Evolutionary conservation across 64 coral and sea anemone species (phyloP).

Genomic region (Dendrophyllia cribrosa): DNA sequence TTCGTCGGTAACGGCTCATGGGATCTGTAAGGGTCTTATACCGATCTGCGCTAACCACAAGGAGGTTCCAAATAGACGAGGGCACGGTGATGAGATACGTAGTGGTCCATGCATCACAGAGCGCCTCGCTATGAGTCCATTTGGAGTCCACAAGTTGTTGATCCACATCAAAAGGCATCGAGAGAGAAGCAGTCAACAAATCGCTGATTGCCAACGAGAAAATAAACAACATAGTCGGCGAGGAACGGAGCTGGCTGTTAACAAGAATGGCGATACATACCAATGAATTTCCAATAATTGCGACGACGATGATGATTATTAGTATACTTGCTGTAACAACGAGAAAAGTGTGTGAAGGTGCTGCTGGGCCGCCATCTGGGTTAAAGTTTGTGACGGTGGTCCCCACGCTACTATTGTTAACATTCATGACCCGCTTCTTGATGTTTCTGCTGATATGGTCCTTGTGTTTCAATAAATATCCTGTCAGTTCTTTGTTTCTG

Average conservation of each 20-base stretch:
- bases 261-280: slow-evolving; percentile 60
- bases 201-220: slow-evolving; percentile 66
- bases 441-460: background rate
- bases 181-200: slow-evolving; percentile 49
- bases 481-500: background rate
- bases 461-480: background rate
- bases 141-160: slow-evolving; percentile 9
- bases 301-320: slow-evolving; percentile 25
- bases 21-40: slow-evolving; percentile 91
- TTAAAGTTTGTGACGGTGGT: background rate
- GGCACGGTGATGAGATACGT: slow-evolving; percentile 86
- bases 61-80: slow-evolving; percentile 86
- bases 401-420: background rate
- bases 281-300: slow-evolving; percentile 66
- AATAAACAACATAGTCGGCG: slow-evolving; percentile 45
- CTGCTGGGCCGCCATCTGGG: background rate
- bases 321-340: slow-evolving; percentile 14
- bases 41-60: slow-evolving; percentile 84
- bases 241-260: slow-evolving; percentile 40
- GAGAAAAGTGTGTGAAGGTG: background rate
- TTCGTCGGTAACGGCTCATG: slow-evolving; percentile 61
- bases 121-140: slow-evolving; percentile 75
- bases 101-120: slow-evolving; percentile 84
- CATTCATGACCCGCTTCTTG: background rate
- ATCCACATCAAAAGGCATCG: slow-evolving; percentile 82